Conservation (phyloP, 1,140 invertebrate species). For the Drosophila santomea region DNA sequence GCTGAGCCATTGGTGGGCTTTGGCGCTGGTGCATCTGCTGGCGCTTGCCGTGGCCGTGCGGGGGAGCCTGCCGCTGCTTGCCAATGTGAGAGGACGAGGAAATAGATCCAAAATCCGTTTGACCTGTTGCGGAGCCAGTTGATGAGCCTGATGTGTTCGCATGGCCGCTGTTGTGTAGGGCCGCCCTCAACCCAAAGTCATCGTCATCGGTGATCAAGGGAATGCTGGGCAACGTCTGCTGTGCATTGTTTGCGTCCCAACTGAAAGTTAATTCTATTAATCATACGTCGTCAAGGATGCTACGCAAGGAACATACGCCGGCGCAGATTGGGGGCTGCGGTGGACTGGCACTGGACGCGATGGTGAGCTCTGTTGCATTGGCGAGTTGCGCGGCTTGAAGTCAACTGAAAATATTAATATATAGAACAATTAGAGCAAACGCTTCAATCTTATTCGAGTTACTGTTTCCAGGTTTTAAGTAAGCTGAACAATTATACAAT, state of each 20-base stretch:
- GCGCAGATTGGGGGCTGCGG: constrained; percentile 82
- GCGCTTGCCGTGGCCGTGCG: constrained; percentile 64
- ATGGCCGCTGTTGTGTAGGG: constrained; percentile 63
- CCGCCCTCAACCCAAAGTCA: constrained; percentile 78
- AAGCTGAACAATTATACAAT: no score
- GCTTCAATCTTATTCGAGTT: no score
- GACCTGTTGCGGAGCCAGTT: constrained; percentile 60
- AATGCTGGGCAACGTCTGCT: constrained; percentile 89
- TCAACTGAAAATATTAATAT: constrained; percentile 60
- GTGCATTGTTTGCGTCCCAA: constrained; percentile 86
- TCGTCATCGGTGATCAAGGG: constrained; percentile 91
- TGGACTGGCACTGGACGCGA: constrained; percentile 71
- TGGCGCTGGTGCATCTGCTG: constrained; percentile 53
- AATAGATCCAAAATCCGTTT: constrained; percentile 56
- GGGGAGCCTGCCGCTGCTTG: constrained; percentile 61
- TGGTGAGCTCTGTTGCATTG: constrained; percentile 81
- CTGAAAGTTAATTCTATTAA: constrained; percentile 77
- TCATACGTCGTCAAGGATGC: background rate
- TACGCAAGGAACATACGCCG: constrained; percentile 60
- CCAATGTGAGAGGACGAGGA: constrained; percentile 42
- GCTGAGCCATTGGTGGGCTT: constrained; percentile 67
- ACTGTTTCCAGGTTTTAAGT: no score
- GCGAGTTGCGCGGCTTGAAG: constrained; percentile 82
- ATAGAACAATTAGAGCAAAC: background rate
- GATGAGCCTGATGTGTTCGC: constrained; percentile 73